phyloP scores from a whole-genome alignment of 2,797 vertebrate species.

The Cyclura pinguis region DNA sequence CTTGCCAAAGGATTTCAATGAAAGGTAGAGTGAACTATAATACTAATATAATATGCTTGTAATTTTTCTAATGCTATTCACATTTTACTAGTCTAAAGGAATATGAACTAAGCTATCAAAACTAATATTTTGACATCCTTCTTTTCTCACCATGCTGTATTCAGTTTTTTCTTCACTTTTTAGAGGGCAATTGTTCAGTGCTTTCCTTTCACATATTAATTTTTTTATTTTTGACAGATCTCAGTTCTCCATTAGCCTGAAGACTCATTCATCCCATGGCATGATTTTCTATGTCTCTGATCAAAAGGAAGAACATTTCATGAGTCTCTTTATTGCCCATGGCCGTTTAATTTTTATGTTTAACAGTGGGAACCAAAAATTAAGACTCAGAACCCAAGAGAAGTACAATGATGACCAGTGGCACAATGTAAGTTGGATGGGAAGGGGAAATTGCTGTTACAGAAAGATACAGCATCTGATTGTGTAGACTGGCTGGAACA shows the following conservation, averaged over 20 bases:
- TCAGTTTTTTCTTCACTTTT: neutral
- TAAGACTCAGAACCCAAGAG: constrained; percentile 89
- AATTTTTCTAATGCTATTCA: neutral
- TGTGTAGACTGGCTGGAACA: too few species aligned
- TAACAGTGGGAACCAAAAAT: constrained; percentile 83
- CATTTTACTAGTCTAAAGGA: neutral
- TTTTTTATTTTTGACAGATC: constrained; percentile 79
- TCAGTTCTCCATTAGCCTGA: constrained; percentile 91
- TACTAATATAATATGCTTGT: neutral
- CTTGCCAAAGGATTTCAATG: constrained; percentile 83
- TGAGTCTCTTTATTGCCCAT: constrained; percentile 89
- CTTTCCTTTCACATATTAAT: too few species aligned
- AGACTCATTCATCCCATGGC: constrained; percentile 89
- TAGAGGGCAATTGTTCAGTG: too few species aligned
- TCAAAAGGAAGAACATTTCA: constrained; percentile 87
- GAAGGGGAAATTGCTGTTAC: neutral
- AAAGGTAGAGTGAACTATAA: constrained; percentile 80
- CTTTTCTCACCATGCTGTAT: neutral
- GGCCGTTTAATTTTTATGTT: constrained; percentile 91
- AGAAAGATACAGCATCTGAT: neutral
- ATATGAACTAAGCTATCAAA: neutral
- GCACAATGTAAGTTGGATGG: constrained; percentile 89
- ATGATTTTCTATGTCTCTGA: constrained; percentile 93
- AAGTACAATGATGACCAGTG: constrained; percentile 91
- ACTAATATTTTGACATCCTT: neutral